Evolutionary conservation across 2,113 vertebrate genomes (phyloP).

Genomic region (Craseonycteris thonglongyai): DNA sequence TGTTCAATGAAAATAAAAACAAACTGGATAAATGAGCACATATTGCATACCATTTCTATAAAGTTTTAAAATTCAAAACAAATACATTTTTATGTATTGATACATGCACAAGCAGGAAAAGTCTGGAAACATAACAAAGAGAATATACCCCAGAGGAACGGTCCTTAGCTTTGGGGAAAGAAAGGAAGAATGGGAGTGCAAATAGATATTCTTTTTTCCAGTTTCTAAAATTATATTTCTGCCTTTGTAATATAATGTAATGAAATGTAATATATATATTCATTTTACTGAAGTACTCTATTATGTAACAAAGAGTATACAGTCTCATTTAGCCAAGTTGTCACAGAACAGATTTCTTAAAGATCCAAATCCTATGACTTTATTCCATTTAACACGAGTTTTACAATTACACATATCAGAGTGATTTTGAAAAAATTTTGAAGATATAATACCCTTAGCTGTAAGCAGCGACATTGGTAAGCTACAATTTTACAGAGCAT

Average conservation of each 20-base stretch:
- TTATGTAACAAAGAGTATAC: background rate
- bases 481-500: background rate
- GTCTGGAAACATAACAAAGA: background rate
- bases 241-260: background rate
- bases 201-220: background rate
- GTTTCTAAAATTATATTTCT: background rate
- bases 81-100: background rate
- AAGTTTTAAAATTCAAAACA: background rate
- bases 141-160: background rate
- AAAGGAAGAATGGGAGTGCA: background rate
- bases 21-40: background rate
- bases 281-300: background rate
- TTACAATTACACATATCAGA: background rate
- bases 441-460: background rate
- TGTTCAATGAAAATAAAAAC: background rate
- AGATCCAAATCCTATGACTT: background rate
- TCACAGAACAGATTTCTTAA: background rate
- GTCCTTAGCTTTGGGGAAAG: background rate
- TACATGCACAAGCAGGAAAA: background rate
- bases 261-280: background rate
- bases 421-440: background rate
- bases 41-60: background rate
- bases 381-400: conserved; percentile 6
- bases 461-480: background rate
- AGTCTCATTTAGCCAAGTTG: background rate